These are phyloP conservation scores for Sminthurides aquaticus DNA, from an alignment of 2,888 invertebrate genomes.

Conservation along the genomic window DNA sequence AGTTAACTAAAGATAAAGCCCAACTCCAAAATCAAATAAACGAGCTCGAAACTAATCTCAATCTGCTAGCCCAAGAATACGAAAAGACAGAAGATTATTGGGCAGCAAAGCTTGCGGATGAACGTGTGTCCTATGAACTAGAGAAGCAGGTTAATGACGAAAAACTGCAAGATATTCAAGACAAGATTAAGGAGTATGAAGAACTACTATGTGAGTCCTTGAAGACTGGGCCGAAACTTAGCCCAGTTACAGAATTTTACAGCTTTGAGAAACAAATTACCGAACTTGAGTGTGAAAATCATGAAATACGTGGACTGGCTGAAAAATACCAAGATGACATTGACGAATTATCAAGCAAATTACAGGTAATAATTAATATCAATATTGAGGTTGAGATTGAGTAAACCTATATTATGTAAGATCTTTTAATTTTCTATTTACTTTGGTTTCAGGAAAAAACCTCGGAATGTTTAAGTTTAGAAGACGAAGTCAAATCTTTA, in stretches of 20 bases:
- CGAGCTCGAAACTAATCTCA: conserved; percentile 66
- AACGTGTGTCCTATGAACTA: conserved; percentile 61
- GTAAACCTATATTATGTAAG: no score
- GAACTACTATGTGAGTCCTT: conserved; percentile 53
- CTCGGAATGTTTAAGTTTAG: conserved; percentile 35
- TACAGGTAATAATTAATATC: background rate
- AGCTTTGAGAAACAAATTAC: conserved; percentile 59
- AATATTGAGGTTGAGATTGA: background rate
- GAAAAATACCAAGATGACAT: conserved; percentile 17
- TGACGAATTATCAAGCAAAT: conserved; percentile 9
- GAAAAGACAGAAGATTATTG: conserved; percentile 83
- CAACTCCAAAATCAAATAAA: conserved; percentile 52
- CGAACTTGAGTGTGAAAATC: conserved; percentile 64
- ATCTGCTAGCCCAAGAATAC: conserved; percentile 67
- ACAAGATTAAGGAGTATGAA: conserved; percentile 70
- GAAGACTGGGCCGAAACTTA: conserved; percentile 51
- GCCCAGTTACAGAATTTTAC: conserved; percentile 69
- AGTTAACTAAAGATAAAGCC: conserved; percentile 46
- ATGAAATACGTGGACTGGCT: conserved; percentile 41
- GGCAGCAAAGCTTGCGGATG: conserved; percentile 69
- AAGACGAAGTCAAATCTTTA: conserved; percentile 36
- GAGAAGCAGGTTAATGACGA: conserved; percentile 52
- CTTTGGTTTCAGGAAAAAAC: conserved; percentile 12
- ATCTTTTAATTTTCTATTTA: background rate
- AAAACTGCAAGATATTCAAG: conserved; percentile 63